Evolutionary conservation across 2,797 vertebrate species (phyloP), one percentile per base, ranked within the genome.

Genomic region (Malurus splendens): DNA sequence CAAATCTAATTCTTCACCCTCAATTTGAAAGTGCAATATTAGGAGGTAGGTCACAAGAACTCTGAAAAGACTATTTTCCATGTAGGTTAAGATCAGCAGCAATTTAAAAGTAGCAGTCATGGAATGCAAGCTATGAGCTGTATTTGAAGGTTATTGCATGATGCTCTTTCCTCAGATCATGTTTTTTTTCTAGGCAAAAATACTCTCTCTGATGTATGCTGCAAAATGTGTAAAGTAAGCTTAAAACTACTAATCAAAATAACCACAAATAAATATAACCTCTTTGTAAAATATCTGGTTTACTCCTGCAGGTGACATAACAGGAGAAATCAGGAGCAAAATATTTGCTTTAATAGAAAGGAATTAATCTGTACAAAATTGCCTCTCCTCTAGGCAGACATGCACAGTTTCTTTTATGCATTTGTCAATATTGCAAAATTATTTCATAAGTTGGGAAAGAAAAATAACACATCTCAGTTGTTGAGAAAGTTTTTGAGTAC

Each of bases 391-490:
- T 36, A 55, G 44, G 45, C 36, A 89, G 25, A 71, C 8, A 13
- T 52, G 12, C 50, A 73, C 23, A 32, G 36, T n/a, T 92, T 85
- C n/a, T 80, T 82, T 65, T 77, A 25, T 82, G 47, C 14, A 18
- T 86, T 93, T 68, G 32, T 86, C 47, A 82, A 48, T 57, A 68
- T 90, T 93, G 73, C 76, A 91, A 90, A 93, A 89, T 27, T 64
- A 22, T 89, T 93, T 85, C 66, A 28, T 44, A 92, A 85, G 18
- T 3, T 83, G 62, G 20, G 51, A 64, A 77, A 90, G 36, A 51
- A 93, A 90, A 81, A 66, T 24, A 73, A 84, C 73, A 77, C 14
- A 36, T 85, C 28, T 71, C 33, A n/a, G 73, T 57, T 47, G 24
- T 23, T 82, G 39, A 90, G 24, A 85, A 38, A 52, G 20, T 20